These are phyloP conservation scores for Archips xylosteana DNA, from an alignment of 2,888 invertebrate genomes.

Conservation along the genomic window DNA sequence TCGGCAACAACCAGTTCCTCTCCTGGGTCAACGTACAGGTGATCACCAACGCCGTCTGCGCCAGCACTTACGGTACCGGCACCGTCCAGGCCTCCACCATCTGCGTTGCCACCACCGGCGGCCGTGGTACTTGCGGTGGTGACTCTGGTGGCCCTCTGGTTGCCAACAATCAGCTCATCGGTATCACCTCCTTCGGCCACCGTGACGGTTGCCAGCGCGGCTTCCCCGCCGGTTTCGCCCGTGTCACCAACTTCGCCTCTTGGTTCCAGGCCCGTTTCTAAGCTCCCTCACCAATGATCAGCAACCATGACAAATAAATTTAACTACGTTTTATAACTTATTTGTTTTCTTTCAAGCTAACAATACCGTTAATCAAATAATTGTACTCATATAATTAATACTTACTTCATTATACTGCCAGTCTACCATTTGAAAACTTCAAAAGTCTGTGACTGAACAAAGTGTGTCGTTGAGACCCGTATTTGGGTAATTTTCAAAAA, in stretches of 20 bases:
- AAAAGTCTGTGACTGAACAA: too few relatives aligned
- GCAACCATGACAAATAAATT: slow-evolving; percentile 9
- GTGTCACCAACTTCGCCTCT: slow-evolving; percentile 25
- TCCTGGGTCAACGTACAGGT: slow-evolving; percentile 65
- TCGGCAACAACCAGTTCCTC: slow-evolving; percentile 52
- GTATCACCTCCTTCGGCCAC: slow-evolving; percentile 67
- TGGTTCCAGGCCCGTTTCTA: slow-evolving; percentile 28
- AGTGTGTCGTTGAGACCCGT: too few relatives aligned
- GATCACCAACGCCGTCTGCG: slow-evolving; percentile 48
- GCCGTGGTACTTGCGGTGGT: slow-evolving; percentile 42
- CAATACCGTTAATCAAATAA: not conserved
- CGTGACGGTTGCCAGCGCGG: slow-evolving; percentile 59
- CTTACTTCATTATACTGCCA: too few relatives aligned
- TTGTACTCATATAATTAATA: not conserved
- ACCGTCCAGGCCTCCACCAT: slow-evolving; percentile 30
- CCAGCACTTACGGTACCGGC: not conserved
- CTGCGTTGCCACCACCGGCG: slow-evolving; percentile 40
- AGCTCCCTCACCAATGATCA: not conserved
- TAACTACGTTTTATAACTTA: not conserved
- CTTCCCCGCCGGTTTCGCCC: slow-evolving; percentile 38
- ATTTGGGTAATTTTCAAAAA: too few relatives aligned
- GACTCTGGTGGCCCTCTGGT: slow-evolving; percentile 44
- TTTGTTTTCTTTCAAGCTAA: not conserved
- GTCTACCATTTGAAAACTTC: too few relatives aligned
- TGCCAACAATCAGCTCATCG: slow-evolving; percentile 47